Evolutionary conservation across 2,797 vertebrate species (phyloP).

Genomic region (Fistularia commersonii): DNA sequence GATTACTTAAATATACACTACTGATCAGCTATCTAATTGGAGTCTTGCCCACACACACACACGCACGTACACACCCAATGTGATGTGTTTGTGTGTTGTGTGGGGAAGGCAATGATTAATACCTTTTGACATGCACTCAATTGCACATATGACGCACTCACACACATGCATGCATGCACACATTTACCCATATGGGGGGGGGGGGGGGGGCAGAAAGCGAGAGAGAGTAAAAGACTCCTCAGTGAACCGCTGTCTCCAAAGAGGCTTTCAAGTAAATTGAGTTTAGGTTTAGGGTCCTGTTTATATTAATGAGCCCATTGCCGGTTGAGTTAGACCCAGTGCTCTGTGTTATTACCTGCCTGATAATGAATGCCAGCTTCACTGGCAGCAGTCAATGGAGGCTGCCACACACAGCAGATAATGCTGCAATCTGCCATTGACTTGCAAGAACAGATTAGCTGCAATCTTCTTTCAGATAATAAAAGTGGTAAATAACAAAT

Average conservation of each 20-base stretch:
- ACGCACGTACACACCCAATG: slow-evolving; percentile 36
- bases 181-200: slow-evolving; percentile 1
- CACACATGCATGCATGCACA: slow-evolving; percentile 15
- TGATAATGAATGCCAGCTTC: slow-evolving; percentile 68
- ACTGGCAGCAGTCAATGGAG: slow-evolving; percentile 55
- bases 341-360: slow-evolving; percentile 69
- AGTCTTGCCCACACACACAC: slow-evolving; percentile 40
- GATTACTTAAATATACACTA: slow-evolving; percentile 63
- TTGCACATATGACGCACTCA: slow-evolving; percentile 6
- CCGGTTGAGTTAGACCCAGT: slow-evolving; percentile 56
- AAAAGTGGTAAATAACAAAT: no score
- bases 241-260: slow-evolving; percentile 55
- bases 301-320: slow-evolving; percentile 71
- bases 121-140: slow-evolving; percentile 39
- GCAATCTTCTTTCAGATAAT: slow-evolving; percentile 10
- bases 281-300: slow-evolving; percentile 73
- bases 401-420: slow-evolving; percentile 37
- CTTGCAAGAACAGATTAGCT: slow-evolving; percentile 37
- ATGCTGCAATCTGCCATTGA: slow-evolving; percentile 35
- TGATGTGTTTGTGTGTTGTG: slow-evolving; percentile 36
- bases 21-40: slow-evolving; percentile 67
- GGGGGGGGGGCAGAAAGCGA: neutral
- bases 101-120: slow-evolving; percentile 62
- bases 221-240: slow-evolving; percentile 26
- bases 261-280: slow-evolving; percentile 76